Evolutionary conservation across 2,888 invertebrate species (phyloP), one percentile per base, ranked within the genome.

Genomic region (Troides helena): DNA sequence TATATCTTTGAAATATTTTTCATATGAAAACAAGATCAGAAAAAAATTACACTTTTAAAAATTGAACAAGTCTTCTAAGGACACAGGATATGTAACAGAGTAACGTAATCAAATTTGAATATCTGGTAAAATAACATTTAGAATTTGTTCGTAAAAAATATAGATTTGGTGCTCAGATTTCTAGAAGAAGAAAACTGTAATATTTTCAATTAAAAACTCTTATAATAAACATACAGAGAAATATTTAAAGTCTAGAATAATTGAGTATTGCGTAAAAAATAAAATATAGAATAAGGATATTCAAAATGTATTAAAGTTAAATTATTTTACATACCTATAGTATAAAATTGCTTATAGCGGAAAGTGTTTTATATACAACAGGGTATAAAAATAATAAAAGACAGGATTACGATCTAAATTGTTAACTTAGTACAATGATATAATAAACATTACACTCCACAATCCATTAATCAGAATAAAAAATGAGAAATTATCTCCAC

Each of bases 1-100:
- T 68, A 75, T 73, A 75, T 70, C 65, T 74, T 73, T 75, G 77
- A 70, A 73, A 66, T 77, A 81, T 79, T 80, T 80, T 79, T 80
- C 39, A 62, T 25, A 61, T n/a, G 30, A 69, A 61, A 57, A 57
- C 50, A 60, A 58, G 2, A 53, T 50, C 21, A 43, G 50, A 50
- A 63, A 66, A 66, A 18, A 65, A 62, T 17, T 69, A 69, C 58
- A 62, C 50, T 18, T 57, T 18, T 39, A 64, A 21, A 60, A 25
- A 62, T 18, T 21, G 56, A 25, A 18, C 65, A 59, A 64, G 46
- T 63, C 50, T 63, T 59, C 46, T 43, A 30, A 62, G 64, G 69
- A 43, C 43, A 21, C 2, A n/a, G 7, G n/a, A n/a, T 18, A 53
- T n/a, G 4, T 18, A n/a, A 53, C 12, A 46, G 46, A 53, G n/a